A percentile compares a stretch with the other conserved stretches of the same genome.
phyloP scores from a whole-genome alignment of 1,140 invertebrate genomes.

The Cotesia glomerata region DNA sequence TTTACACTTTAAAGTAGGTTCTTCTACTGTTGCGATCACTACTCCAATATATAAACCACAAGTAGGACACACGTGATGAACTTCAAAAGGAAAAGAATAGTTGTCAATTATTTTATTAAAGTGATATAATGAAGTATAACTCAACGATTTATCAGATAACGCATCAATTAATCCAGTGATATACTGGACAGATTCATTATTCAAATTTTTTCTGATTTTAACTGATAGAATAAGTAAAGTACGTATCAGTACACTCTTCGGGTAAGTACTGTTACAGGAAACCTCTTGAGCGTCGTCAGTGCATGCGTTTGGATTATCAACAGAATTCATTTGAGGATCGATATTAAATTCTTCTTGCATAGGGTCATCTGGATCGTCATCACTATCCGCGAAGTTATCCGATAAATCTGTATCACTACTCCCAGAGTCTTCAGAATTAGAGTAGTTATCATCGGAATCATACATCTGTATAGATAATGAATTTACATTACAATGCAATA shows the following conservation, averaged over 20 bases:
- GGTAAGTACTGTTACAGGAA: too few relatives aligned
- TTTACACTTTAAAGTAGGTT: neutral
- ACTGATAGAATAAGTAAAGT: neutral
- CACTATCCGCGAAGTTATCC: too few relatives aligned
- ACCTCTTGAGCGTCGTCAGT: too few relatives aligned
- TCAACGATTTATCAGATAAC: neutral
- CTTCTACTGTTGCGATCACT: neutral
- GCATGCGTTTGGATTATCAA: too few relatives aligned
- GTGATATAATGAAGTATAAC: constrained; percentile 13
- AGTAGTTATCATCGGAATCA: too few relatives aligned
- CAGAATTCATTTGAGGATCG: too few relatives aligned
- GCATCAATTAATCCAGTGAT: constrained; percentile 5
- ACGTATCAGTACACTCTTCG: neutral
- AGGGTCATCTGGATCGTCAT: too few relatives aligned
- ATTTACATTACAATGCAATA: too few relatives aligned
- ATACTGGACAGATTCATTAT: constrained; percentile 2
- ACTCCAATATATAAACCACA: constrained; percentile 4
- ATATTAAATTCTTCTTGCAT: too few relatives aligned
- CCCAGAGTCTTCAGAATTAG: too few relatives aligned
- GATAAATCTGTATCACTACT: too few relatives aligned
- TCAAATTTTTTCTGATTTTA: constrained; percentile 13
- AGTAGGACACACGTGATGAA: constrained; percentile 4
- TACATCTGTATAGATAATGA: too few relatives aligned
- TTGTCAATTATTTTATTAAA: constrained; percentile 10
- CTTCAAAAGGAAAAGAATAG: neutral